Base-by-base conservation (phyloP, 2,888 invertebrate species). In the Steinernema scapterisci region DNA sequence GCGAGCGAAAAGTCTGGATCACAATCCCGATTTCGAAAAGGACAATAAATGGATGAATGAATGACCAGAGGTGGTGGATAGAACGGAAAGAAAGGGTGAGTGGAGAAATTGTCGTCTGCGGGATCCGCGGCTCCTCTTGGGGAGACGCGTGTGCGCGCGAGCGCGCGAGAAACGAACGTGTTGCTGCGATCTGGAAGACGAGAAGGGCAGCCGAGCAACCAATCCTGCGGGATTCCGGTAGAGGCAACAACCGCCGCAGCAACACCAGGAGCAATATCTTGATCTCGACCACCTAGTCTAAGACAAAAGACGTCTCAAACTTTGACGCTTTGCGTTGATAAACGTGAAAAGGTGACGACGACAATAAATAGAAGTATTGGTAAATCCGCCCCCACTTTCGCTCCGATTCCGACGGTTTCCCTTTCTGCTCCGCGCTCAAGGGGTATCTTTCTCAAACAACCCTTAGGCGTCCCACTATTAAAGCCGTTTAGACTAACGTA, bases 311-410 rank as follows among this genome's bases (percentile, higher is more conserved):
- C 27, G 38, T 31, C 16, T 16, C 63, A 63, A 63, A 21, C 25
- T 31, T 63, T 63, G 63, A 63, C 63, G 63, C 63, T 63, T 31
- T 6, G 25, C 21, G 3, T 25, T 54, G 54, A 25, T 23, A 31
- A 25, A 63, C 7, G 27, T 52, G 63, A 16, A 25, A 27, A 31
- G 63, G 63, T 63, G 63, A 31, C 63, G 63, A 31, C 63, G 63
- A 38, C 31, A 63, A 31, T 63, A 63, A 63, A 63, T 63, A 63
- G 31, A 25, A 7, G 31, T 38, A 38, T 38, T 38, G 38, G 38
- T 27, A 63, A 21, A 52, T 52, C 63, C 63, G 63, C 63, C 63
- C 63, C 27, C 63, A 63, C 38, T 27, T 16, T 16, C 63, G 63
- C 63, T 7, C 16, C 25, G 31, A 63, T 63, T 31, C 16, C 31